Conservation (phyloP, 2,797 vertebrate species). For the Dipus sagitta region DNA sequence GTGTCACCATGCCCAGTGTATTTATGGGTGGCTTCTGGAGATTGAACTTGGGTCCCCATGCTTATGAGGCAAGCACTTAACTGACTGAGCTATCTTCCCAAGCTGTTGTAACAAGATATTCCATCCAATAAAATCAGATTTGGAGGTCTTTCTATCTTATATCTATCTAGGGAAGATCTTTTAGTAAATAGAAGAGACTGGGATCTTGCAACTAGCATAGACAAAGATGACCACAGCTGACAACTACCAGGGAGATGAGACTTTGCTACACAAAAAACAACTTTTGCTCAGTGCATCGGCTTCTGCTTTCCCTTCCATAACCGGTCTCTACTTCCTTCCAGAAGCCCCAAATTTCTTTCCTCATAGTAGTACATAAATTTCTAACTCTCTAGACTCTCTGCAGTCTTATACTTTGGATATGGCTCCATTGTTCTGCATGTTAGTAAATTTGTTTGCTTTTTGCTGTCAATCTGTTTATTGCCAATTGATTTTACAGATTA, state of each 20-base stretch:
- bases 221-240: background rate
- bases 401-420: background rate
- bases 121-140: background rate
- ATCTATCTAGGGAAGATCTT: background rate
- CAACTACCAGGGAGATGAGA: background rate
- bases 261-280: background rate
- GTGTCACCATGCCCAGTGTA: no score
- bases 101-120: background rate
- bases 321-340: background rate
- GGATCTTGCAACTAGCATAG: background rate
- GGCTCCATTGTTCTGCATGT: background rate
- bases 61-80: no score
- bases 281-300: background rate
- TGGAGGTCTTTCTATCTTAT: background rate
- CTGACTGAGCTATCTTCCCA: no score
- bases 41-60: no score
- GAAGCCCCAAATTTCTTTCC: background rate
- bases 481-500: background rate
- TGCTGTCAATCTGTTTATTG: background rate
- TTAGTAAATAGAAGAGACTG: background rate
- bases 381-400: background rate
- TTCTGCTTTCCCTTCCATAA: no score
- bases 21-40: no score
- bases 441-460: background rate
- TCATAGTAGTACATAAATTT: background rate